Evolutionary conservation across 1,140 invertebrate genomes (phyloP), one percentile per base, ranked within the genome.

Genomic region (Whitmania pigra): DNA sequence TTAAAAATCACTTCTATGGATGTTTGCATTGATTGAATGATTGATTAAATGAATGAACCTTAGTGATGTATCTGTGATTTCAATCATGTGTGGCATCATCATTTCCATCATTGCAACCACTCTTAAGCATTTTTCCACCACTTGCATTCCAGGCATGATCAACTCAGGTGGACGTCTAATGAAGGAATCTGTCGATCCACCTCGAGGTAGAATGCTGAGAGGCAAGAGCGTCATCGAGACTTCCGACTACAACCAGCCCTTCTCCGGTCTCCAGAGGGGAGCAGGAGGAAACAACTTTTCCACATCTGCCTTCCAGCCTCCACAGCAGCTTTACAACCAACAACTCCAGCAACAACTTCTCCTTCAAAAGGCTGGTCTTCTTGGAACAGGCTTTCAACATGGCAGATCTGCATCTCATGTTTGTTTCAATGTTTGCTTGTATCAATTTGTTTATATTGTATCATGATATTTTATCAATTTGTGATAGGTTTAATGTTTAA

Each of bases 261-360:
- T 63, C 29, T 22, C 57, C 11, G 43, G 43, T 17, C 43, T 49
- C 13, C 22, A 25, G 29, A 63, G 57, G 29, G 57, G 57, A 63
- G 57, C 57, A 2, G 43, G 43, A 15, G 43, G 11, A 17, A 49
- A 11, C 15, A 49, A 49, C 43, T 49, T 49, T 49, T 49, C 43
- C 43, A 49, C 43, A 15, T 63, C 57, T 25, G 57, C 57, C 22
- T 63, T 63, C 29, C 57, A 63, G 18, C 57, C 57, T 13, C 57
- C 57, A 4, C 57, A 63, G 18, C 57, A 63, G 22, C 57, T 63
- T 15, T 22, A 25, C 22, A 25, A 13, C 29, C 57, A 63, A 31
- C 57, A 63, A 31, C 29, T 63, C 22, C 57, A 63, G 57, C 57
- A 63, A 63, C 57, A 63, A 63, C 22, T 63, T 22, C 29, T 63